These are phyloP conservation scores for Caenorhabditis afra DNA, from an alignment of 2,888 invertebrate genomes.

Conservation along the genomic window DNA sequence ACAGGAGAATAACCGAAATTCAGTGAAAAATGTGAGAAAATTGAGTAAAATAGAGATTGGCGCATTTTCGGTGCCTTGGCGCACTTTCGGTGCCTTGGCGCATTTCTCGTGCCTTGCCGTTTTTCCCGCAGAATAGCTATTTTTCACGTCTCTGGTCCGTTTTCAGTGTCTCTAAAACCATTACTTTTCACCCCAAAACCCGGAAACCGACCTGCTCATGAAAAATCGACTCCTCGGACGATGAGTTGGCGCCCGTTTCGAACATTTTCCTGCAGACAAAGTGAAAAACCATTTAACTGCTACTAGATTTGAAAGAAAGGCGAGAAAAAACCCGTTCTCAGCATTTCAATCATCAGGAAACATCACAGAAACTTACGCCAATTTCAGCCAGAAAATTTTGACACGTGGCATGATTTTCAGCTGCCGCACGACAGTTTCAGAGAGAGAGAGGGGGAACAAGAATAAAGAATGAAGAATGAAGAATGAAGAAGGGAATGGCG, in stretches of 20 bases:
- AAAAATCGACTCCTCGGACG: constrained; percentile 61
- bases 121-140: no score
- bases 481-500: no score
- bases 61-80: background rate
- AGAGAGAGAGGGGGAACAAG: no score
- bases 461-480: no score
- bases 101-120: background rate
- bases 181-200: no score
- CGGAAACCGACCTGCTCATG: constrained; percentile 55
- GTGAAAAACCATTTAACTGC: background rate
- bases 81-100: background rate
- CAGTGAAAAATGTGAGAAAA: no score
- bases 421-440: no score
- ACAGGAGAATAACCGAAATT: no score
- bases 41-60: no score
- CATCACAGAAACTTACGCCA: no score
- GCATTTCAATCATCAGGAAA: background rate
- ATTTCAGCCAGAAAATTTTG: no score
- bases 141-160: background rate
- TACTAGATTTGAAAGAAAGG: background rate
- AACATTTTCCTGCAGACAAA: constrained; percentile 23
- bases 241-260: constrained; percentile 45
- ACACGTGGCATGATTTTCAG: no score
- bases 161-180: background rate
- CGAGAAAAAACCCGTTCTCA: background rate